Percentiles rank a stretch among this genome's conserved stretches.
phyloP scores from a whole-genome alignment of 2,888 invertebrate species.

The Apodemia mormo region DNA sequence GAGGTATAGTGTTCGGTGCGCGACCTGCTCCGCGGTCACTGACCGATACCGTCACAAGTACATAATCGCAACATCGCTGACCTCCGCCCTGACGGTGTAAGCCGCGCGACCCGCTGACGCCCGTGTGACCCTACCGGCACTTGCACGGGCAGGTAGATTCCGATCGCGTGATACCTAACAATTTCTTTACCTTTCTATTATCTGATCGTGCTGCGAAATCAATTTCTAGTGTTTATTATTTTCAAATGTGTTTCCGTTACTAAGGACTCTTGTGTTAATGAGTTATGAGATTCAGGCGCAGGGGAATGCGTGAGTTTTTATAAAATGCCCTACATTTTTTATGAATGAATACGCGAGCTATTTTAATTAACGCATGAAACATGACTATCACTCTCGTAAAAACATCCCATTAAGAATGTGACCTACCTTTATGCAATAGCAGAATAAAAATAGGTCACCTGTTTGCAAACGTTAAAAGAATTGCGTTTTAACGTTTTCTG shows the following conservation, averaged over 20 bases:
- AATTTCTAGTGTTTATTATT: neutral
- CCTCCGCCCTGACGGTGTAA: slow-evolving; percentile 43
- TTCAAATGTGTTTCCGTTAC: neutral
- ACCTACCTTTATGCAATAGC: slow-evolving; percentile 36
- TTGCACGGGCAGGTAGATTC: slow-evolving; percentile 51
- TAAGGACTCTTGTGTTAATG: slow-evolving; percentile 1
- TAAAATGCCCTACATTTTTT: slow-evolving; percentile 43
- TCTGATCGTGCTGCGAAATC: slow-evolving; percentile 29
- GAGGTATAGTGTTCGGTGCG: slow-evolving; percentile 52
- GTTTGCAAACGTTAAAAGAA: slow-evolving; percentile 14
- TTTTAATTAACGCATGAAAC: slow-evolving; percentile 11
- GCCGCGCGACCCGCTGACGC: slow-evolving; percentile 39
- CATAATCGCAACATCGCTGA: slow-evolving; percentile 32
- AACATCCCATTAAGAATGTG: slow-evolving; percentile 3
- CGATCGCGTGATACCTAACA: slow-evolving; percentile 63
- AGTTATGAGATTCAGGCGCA: slow-evolving; percentile 29
- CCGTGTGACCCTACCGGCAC: slow-evolving; percentile 31
- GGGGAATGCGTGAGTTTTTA: slow-evolving; percentile 46
- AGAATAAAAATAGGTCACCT: slow-evolving; percentile 21
- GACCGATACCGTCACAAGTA: slow-evolving; percentile 58
- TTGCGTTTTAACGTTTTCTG: neutral
- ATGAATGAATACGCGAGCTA: slow-evolving; percentile 36
- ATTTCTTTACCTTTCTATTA: slow-evolving; percentile 23
- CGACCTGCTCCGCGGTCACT: slow-evolving; percentile 62
- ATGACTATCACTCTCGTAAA: slow-evolving; percentile 16